These are phyloP conservation scores for Alosa sapidissima DNA, from an alignment of 2,797 vertebrate species.

Conservation along the genomic window DNA sequence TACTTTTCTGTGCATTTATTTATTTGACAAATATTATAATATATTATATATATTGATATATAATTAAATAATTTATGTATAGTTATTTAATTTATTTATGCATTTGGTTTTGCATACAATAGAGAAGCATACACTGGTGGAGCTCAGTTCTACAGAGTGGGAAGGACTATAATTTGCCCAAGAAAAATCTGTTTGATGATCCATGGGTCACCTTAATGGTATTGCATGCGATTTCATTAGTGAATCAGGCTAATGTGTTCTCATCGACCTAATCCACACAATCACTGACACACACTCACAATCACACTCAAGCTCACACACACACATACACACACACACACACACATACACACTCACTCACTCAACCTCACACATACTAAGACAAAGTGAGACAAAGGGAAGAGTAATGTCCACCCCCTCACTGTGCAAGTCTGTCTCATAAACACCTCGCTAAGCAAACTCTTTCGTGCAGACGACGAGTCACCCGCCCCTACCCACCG, in stretches of 20 bases:
- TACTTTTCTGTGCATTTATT: neutral
- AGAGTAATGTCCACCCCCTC: neutral
- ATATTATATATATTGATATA: too few species aligned
- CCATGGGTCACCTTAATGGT: constrained; percentile 21
- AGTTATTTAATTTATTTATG: neutral
- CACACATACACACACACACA: neutral
- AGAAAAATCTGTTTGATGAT: constrained; percentile 1
- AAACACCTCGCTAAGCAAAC: neutral
- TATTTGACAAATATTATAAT: neutral
- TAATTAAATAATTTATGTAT: neutral
- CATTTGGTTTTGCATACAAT: neutral
- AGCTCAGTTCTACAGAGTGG: neutral
- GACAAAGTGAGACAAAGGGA: neutral
- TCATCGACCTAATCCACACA: constrained; percentile 17
- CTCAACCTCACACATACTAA: neutral
- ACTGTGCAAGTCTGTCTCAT: constrained; percentile 7
- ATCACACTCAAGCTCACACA: neutral
- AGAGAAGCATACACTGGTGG: too few species aligned
- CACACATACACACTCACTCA: neutral
- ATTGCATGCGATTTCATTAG: constrained; percentile 15
- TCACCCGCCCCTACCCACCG: neutral
- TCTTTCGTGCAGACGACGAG: constrained; percentile 9
- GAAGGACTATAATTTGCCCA: neutral
- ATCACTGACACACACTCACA: neutral
- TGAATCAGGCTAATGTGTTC: constrained; percentile 9